A percentile compares a stretch with the other conserved stretches of the same genome.
These are phyloP conservation scores for Cremastinae sp. DNA, from an alignment of 2,888 invertebrate species.

Conservation along the genomic window DNA sequence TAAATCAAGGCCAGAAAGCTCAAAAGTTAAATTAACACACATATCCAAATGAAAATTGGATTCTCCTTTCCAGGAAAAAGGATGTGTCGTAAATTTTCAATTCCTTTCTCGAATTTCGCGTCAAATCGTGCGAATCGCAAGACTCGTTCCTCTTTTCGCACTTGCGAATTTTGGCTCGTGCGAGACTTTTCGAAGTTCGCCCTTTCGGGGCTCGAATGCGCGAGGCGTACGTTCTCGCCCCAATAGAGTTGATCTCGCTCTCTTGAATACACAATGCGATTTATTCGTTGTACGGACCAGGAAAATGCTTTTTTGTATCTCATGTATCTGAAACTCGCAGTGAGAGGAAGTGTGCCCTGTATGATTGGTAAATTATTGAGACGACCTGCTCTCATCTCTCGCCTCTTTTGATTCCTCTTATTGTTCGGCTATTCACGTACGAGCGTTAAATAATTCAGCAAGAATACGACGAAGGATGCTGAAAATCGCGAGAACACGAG, in stretches of 20 bases:
- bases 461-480: conserved; percentile 63
- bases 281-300: conserved; percentile 73
- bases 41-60: conserved; percentile 10
- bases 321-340: conserved; percentile 71
- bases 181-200: conserved; percentile 34
- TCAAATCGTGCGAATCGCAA: conserved; percentile 72
- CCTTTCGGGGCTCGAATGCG: conserved; percentile 52
- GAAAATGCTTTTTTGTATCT: conserved; percentile 24
- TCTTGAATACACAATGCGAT: conserved; percentile 80
- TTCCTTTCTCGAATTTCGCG: conserved; percentile 71
- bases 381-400: conserved; percentile 54
- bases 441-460: conserved; percentile 77
- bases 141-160: conserved; percentile 59
- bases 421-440: conserved; percentile 79
- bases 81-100: conserved; percentile 69
- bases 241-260: conserved; percentile 75
- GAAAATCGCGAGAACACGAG: conserved; percentile 51
- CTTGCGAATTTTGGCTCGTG: conserved; percentile 43
- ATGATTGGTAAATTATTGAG: conserved; percentile 80
- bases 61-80: not conserved
- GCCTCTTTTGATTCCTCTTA: conserved; percentile 45
- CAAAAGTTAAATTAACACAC: too few species aligned
- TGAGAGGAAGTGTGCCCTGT: conserved; percentile 74
- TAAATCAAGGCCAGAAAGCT: too few species aligned
- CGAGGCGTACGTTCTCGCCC: conserved; percentile 70